Evolutionary conservation across 2,888 invertebrate genomes (phyloP), one percentile per base, ranked within the genome.

Genomic region (Xylota segnis): DNA sequence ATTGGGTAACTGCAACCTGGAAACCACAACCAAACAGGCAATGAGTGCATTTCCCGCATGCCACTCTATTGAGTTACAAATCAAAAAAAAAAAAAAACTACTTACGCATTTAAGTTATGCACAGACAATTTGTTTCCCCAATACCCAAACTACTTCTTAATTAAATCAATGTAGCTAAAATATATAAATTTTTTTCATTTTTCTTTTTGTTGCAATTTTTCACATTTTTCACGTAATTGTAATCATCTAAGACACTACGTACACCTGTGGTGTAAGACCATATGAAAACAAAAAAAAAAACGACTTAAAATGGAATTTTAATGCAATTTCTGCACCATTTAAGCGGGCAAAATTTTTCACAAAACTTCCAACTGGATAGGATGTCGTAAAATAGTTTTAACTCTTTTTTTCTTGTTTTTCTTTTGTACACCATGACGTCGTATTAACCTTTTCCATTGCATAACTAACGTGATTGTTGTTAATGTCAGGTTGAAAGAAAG

Each of bases 371-470:
- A 23, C 23, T 23, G 23, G 2, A 1, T 23, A 23, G 23, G 23
- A 23, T 23, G 23, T 27, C 34, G 40, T 43, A 61, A 43, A 43
- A 4, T 61, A 43, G n/a, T 43, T 5, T 61, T 50, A 10, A 50
- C 50, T 12, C 3, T 65, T 50, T 40, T 34, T 52, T 14, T 23
- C n/a, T 12, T 3, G 50, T 50, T 52, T 37, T 52, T 14, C n/a
- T 23, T 18, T n/a, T 12, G 27, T 37, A 34, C 18, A 14, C 34
- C 23, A 59, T 52, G 27, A 23, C 18, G 43, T 29, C 4, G 59
- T 50, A 14, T 68, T 40, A 70, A 76, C 70, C 61, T 76, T 65
- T 71, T 37, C 14, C 32, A 16, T 50, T 77, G 59, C 66, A 58
- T 66, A 71, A 71, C 52, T 29, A 23, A 37, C 43, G 37, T 45